A percentile compares a stretch with the other conserved stretches of the same genome.
phyloP scores from a whole-genome alignment of 2,888 invertebrate species.

The Tricholauxania praeusta region DNA sequence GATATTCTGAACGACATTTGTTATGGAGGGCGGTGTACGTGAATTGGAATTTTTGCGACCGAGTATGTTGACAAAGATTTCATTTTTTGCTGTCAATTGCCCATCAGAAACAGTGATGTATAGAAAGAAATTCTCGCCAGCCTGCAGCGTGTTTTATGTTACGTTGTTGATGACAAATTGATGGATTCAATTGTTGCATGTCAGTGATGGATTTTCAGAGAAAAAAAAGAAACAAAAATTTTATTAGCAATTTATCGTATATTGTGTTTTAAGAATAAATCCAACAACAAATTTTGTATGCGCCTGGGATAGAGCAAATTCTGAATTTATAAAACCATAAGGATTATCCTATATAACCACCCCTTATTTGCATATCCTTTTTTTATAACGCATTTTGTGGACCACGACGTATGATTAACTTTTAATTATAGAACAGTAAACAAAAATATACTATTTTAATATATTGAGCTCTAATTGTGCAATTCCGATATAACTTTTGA shows the following conservation, averaged over 20 bases:
- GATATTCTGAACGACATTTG: slow-evolving; percentile 61
- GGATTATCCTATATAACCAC: too few species aligned
- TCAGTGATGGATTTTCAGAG: not conserved
- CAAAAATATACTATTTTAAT: too few species aligned
- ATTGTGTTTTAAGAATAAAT: too few species aligned
- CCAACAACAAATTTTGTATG: too few species aligned
- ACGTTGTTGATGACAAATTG: not conserved
- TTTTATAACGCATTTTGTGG: too few species aligned
- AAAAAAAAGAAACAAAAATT: not conserved
- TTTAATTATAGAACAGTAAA: too few species aligned
- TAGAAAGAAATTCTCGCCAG: slow-evolving; percentile 75
- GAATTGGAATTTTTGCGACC: slow-evolving; percentile 52
- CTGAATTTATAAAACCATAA: too few species aligned
- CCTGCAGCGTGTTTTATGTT: slow-evolving; percentile 66
- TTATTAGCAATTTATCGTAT: not conserved
- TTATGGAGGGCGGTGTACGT: slow-evolving; percentile 60
- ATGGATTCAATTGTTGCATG: not conserved
- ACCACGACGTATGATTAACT: too few species aligned
- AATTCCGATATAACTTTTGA: too few species aligned
- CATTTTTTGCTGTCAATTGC: slow-evolving; percentile 74
- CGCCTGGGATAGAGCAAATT: too few species aligned
- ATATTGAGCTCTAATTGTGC: too few species aligned
- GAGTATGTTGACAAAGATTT: slow-evolving; percentile 75
- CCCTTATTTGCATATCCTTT: too few species aligned
- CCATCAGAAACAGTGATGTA: slow-evolving; percentile 79